Evolutionary conservation across 2,797 vertebrate genomes (phyloP), one percentile per base, ranked within the genome.

Genomic region (Acanthurus lineatus): DNA sequence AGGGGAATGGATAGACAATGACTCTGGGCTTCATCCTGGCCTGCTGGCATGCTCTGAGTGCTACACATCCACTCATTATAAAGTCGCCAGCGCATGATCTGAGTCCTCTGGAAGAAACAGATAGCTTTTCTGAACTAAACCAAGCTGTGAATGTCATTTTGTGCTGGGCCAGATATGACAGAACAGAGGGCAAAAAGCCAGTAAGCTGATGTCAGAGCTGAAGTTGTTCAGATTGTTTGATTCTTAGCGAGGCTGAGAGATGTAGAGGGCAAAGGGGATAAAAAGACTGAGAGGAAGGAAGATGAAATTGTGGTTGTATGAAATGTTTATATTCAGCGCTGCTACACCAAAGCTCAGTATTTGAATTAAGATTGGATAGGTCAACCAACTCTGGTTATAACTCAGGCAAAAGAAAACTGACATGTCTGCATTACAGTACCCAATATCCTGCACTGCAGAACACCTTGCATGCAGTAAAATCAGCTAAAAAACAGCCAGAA

Each of bases 21-120:
- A 76, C 79, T 71, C 48, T 45, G 62, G 73, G 73, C 70, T 73
- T 82, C 53, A 68, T 82, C 69, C 58, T 16, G 68, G 69, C 51
- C 76, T 54, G 83, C 65, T 69, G 35, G 72, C 68, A 40, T 10
- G 71, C 82, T 84, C 72, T n/a, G 76, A 61, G 67, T 47, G 70
- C 56, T 10, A 54, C 57, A 74, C 71, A 72, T 76, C 45, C 58
- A 62, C 62, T 80, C 76, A 79, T 81, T 83, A 86, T 57, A 16
- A 59, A 76, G 73, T 79, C 44, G 28, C 32, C 40, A 61, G 78
- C 76, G 68, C 72, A 64, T 77, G 79, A 83, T 77, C 79, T 74
- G 63, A 76, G 79, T 72, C 74, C 79, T 68, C 84, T 79, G 76
- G 84, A 73, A 74, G 73, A 69, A 76, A 83, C 67, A 47, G 85